Base-by-base conservation (phyloP, 1,140 invertebrate genomes). In the Pteromalus puparum region DNA sequence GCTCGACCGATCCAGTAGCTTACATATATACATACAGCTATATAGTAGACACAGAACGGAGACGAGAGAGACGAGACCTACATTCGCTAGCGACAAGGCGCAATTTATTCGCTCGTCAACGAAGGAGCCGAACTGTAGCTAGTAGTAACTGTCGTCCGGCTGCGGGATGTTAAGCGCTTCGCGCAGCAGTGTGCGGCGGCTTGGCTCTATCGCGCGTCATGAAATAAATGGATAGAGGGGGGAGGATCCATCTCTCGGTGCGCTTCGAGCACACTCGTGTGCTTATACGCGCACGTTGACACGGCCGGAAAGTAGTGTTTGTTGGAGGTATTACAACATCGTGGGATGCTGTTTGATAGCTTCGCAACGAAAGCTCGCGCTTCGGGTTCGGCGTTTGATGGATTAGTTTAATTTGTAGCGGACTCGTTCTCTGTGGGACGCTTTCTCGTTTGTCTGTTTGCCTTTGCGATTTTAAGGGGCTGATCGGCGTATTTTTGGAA, bases 101-200 rank as follows among this genome's bases (percentile, higher is more conserved):
- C 78, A 80, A 80, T 80, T 80, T 80, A 80, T 68, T 65, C 61
- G 76, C 34, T 42, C 61, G 78, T 80, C 78, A 70, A 80, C 34
- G 30, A 68, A 68, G 75, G 13, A 53, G 75, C 48, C 21, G 53
- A 61, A 61, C 53, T 61, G 4, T 61, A 61, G 4, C 53, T 61
- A 61, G 18, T 38, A 38, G 72, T 38, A 73, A 73, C 72, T 73
- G 34, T 73, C 30, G 18, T 34, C 18, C 34, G 12, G 4, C 5
- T 5, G 18, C 7, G 53, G 53, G 53, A 61, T 61, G 53, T 61
- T 61, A n/a, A 61, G 21, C 15, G 53, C 53, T n/a, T n/a, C 21
- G 53, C 53, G 53, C 53, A 61, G 53, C 53, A n/a, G 53, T 61
- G 53, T 21, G 53, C 21, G 15, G 21, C 21, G 53, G 21, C 53